A percentile compares a stretch with the other conserved stretches of the same genome.
phyloP scores from a whole-genome alignment of 2,113 vertebrate species.

The Engystomops pustulosus region DNA sequence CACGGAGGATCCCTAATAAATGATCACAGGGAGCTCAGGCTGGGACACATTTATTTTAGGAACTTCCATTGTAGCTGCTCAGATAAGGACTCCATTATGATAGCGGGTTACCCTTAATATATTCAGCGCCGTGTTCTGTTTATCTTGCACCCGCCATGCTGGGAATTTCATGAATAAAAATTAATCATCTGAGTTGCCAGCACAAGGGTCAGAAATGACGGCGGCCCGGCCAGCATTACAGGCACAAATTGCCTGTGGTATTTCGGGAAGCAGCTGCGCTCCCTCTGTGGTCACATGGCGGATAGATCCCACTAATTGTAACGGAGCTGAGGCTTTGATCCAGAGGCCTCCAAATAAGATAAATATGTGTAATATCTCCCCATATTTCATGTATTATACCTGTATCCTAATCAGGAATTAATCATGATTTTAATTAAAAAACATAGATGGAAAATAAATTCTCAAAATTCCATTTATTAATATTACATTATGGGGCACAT shows the following conservation, averaged over 20 bases:
- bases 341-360: background rate
- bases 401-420: background rate
- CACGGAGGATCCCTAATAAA: background rate
- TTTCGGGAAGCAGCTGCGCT: background rate
- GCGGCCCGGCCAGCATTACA: background rate
- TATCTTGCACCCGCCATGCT: conserved; percentile 10
- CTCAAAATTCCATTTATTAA: background rate
- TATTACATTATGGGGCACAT: background rate
- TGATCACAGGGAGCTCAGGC: background rate
- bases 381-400: background rate
- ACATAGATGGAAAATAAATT: background rate
- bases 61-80: background rate
- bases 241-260: background rate
- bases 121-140: background rate
- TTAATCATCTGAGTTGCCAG: background rate
- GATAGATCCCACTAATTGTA: conserved; percentile 1
- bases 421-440: background rate
- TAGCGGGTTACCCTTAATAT: background rate
- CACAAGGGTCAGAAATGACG: background rate
- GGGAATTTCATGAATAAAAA: conserved; percentile 12
- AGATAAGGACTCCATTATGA: conserved; percentile 17
- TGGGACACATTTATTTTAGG: background rate
- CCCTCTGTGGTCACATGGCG: background rate
- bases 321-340: background rate
- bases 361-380: conserved; percentile 2